These are phyloP conservation scores for Atlantisia rogersi DNA, from an alignment of 2,113 vertebrate species.

Conservation along the genomic window DNA sequence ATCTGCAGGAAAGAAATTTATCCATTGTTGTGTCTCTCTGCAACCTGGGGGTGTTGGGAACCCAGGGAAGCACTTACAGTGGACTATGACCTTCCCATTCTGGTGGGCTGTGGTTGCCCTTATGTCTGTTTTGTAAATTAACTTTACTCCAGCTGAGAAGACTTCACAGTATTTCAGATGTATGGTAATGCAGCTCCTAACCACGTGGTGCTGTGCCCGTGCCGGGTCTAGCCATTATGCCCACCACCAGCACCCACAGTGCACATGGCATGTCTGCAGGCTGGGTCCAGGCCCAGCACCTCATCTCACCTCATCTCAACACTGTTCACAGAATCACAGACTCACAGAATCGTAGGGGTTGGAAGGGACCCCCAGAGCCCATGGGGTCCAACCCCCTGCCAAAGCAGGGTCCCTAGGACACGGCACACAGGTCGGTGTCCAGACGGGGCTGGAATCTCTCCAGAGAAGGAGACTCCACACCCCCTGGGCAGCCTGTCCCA, in stretches of 20 bases:
- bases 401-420: no score
- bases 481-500: no score
- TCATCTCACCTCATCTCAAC: neutral
- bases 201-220: rapidly evolving
- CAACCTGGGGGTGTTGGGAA: rapidly evolving
- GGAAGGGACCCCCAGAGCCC: no score
- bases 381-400: no score
- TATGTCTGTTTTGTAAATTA: neutral
- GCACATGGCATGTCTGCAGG: neutral
- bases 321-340: no score
- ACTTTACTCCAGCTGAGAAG: neutral
- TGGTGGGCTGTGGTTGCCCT: neutral
- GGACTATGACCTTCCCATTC: neutral
- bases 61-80: neutral
- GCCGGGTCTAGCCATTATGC: rapidly evolving
- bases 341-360: no score
- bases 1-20: neutral
- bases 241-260: neutral
- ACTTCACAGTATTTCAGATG: neutral
- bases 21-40: neutral
- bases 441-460: no score
- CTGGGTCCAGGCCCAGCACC: neutral
- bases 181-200: rapidly evolving
- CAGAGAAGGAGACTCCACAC: no score
- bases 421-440: no score